Base-by-base conservation (phyloP, 2,797 vertebrate genomes). In the Holocentrus rufus region DNA sequence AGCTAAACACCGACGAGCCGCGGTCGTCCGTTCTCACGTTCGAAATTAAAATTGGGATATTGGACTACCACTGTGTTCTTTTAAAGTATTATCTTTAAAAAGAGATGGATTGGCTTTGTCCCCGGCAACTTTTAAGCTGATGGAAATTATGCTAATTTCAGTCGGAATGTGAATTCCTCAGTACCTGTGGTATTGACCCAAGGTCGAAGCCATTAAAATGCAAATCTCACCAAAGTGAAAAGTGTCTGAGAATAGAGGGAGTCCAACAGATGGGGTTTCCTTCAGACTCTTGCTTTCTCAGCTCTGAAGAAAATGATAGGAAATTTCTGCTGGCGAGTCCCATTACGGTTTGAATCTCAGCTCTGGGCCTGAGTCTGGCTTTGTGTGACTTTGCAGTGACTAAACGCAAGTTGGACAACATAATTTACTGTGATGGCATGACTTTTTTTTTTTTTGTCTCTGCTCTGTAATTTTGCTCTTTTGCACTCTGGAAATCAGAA, bases 201-300 rank as follows among this genome's bases (percentile, higher is more conserved):
- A 82, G 92, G 92, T 94, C 92, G 70, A 92, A 90, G 85, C 92
- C 85, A 94, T 95, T 94, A 95, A 94, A 94, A 95, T 95, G 94
- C 88, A 94, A 95, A 95, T 94, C 91, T 87, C 84, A 87, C 85
- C 85, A 86, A 83, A 91, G 87, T 85, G 82, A 90, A 91, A 92
- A 90, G 79, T 89, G 85, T 89, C 82, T 92, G 85, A 89, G 90
- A 93, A 90, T 83, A 72, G 88, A 87, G 83, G 69, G 71, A 61
- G 84, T 88, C 61, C 52, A 80, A 74, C 79, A 85, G 83, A 86
- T 83, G 74, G 77, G 82, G 72, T 77, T 83, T 85, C 80, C 90
- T 85, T 91, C 61, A 83, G 85, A 88, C 64, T 83, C 62, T 25
- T 25, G 22, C 65, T 67, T 62, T 75, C 64, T 59, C 63, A 70